phyloP scores from a whole-genome alignment of 1,140 invertebrate genomes.

The Caenorhabditis elegans region DNA sequence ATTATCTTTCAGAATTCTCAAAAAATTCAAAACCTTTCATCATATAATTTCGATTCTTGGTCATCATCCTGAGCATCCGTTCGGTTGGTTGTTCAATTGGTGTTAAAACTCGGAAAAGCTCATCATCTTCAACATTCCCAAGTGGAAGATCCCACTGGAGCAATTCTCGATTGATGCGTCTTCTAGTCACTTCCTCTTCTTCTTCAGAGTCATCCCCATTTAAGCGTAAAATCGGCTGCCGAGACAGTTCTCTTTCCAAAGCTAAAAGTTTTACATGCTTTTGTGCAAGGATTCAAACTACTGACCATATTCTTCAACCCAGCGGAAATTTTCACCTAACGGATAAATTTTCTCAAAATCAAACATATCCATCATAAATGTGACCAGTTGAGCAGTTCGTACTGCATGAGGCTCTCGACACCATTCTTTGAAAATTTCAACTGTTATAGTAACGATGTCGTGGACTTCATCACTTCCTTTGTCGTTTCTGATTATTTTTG shows the following conservation, averaged over 20 bases:
- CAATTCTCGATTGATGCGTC: not conserved
- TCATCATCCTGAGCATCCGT: not conserved
- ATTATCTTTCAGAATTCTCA: too few relatives aligned
- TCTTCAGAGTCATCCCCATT: not conserved
- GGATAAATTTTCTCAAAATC: not conserved
- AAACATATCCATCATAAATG: not conserved
- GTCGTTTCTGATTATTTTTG: not conserved
- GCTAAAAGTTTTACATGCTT: not conserved
- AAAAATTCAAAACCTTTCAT: not conserved
- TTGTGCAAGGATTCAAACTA: not conserved
- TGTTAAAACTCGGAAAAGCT: not conserved
- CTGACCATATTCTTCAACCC: not conserved
- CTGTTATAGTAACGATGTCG: not conserved
- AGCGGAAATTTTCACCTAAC: not conserved
- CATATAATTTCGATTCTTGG: not conserved
- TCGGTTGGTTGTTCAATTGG: not conserved
- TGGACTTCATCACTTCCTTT: not conserved
- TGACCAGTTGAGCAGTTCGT: not conserved
- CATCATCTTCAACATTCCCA: not conserved
- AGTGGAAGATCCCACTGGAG: not conserved
- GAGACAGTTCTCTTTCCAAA: not conserved
- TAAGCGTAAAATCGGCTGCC: not conserved
- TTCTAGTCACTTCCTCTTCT: not conserved
- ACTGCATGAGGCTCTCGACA: not conserved
- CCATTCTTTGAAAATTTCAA: slow-evolving; percentile 20